Evolutionary conservation across 2,113 vertebrate genomes (phyloP), one percentile per base, ranked within the genome.

Genomic region (Microtus pennsylvanicus): DNA sequence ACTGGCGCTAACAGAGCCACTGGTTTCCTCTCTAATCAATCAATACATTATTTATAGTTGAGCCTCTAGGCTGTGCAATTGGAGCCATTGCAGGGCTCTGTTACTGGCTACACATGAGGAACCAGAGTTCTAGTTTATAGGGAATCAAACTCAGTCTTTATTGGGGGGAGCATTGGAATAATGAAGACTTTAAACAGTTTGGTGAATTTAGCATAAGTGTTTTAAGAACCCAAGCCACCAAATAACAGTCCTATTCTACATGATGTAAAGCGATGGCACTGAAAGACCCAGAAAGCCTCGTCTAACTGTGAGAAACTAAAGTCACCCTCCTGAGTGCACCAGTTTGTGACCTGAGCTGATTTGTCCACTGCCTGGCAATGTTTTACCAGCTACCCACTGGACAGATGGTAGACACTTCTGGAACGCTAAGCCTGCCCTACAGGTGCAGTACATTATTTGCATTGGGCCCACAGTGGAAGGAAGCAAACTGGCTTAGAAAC

Each of bases 131-230:
- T 89, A 45, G 30, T 86, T 67, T 61, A 33, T 10, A 93, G 22
- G 33, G 47, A 75, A 61, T 89, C 90, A 94, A 91, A 67, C 55
- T 82, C 33, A 85, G 58, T 94, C 88, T 88, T 93, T 96, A 92
- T 94, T 85, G 94, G 58, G 58, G 35, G 83, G 83, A 72, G 69
- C 17, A 89, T 88, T 88, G 45, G 69, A n/a, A 21, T 83, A 76
- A 93, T n/a, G 94, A 69, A 47, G 42, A 5, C 45, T 86, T 69
- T 70, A 70, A 69, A 69, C 45, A 35, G 17, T 30, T 52, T 52
- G 16, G 6, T 33, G 33, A 24, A 8, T 70, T n/a, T 50, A 94
- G 55, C 86, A 69, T 70, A 91, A 87, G 11, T 8, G 93, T 76
- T 95, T 28, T 70, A 91, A 93, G 67, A 96, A 91, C 63, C 35